A percentile compares a stretch with the other conserved stretches of the same genome.
Evolutionary conservation across 2,797 vertebrate genomes (phyloP).

Genomic region (Chelon auratus): DNA sequence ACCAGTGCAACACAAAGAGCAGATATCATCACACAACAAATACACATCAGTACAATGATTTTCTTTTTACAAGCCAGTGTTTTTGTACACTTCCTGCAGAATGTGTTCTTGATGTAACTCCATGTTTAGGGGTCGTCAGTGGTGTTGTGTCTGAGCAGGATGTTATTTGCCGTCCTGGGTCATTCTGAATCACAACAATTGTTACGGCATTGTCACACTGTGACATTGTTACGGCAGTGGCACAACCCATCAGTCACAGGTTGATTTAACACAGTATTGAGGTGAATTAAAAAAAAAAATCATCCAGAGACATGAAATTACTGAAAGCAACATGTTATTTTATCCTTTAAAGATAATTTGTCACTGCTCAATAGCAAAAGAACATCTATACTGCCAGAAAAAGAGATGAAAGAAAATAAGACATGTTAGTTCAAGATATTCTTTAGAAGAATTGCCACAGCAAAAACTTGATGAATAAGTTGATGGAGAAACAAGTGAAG

Average conservation of each 20-base stretch:
- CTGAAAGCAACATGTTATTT: not conserved
- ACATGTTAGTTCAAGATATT: not conserved
- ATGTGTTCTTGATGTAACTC: slow-evolving; percentile 17
- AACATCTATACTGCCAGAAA: not conserved
- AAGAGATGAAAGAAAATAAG: not conserved
- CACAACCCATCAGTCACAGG: too few relatives aligned
- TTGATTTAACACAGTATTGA: too few relatives aligned
- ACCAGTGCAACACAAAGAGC: not conserved
- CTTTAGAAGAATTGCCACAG: not conserved
- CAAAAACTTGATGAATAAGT: not conserved
- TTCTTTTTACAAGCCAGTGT: not conserved
- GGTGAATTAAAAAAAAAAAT: too few relatives aligned
- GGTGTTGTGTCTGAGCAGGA: slow-evolving; percentile 65
- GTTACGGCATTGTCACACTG: not conserved
- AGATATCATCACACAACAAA: not conserved
- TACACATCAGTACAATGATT: not conserved
- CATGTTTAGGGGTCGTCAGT: slow-evolving; percentile 21
- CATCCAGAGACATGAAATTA: not conserved
- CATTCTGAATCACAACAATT: slow-evolving; percentile 41
- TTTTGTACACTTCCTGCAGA: not conserved
- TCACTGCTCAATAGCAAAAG: not conserved
- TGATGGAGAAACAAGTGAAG: not conserved
- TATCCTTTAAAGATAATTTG: not conserved
- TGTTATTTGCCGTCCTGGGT: slow-evolving; percentile 53
- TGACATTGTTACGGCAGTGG: not conserved